Evolutionary conservation across 2,888 invertebrate species (phyloP), one percentile per base, ranked within the genome.

Genomic region (Ophion costatus): DNA sequence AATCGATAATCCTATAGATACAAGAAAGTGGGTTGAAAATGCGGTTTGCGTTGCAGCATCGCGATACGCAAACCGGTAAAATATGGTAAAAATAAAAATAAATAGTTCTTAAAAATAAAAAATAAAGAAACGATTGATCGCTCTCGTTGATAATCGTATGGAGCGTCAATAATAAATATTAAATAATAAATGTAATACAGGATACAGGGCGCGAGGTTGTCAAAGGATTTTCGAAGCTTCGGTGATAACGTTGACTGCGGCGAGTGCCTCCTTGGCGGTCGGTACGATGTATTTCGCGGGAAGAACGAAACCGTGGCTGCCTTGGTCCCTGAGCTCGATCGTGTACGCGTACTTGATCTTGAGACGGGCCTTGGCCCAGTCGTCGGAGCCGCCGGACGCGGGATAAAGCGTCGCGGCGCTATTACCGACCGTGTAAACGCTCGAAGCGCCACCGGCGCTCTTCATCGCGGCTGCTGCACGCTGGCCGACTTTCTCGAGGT

Each of bases 281-380:
- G 96, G 95, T 88, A 96, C 95, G 85, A 98, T 98, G 90, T 95
- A 96, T 29, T 94, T 94, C 0, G 97, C 96, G 0, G 98, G 98
- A 75, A 98, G 93, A n/a, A 98, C 94, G 92, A 98, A 99, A 2
- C 98, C 98, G 91, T 96, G 96, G 80, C 95, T 95, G 0, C 98
- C 98, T 0, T 95, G 96, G 93, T 98, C 98, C 76, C 98, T 95
- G 77, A 98, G 95, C 94, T 99, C 98, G 80, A 98, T 95, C 0
- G 98, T 98, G 94, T 97, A 98, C 1, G 98, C 94, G 92, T 98
- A 98, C 92, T 98, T 98, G 86, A 98, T 96, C 59, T 96, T 96
- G 10, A 96, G 96, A 61, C 95, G 94, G 0, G 97, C 97, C 93
- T 98, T 98, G 9, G 98, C 98, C 98, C 98, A 98, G 93, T 98